Percentiles rank a stretch among this genome's conserved stretches.
Conservation (phyloP, 2,888 invertebrate species). For the Parelbella ahira region DNA sequence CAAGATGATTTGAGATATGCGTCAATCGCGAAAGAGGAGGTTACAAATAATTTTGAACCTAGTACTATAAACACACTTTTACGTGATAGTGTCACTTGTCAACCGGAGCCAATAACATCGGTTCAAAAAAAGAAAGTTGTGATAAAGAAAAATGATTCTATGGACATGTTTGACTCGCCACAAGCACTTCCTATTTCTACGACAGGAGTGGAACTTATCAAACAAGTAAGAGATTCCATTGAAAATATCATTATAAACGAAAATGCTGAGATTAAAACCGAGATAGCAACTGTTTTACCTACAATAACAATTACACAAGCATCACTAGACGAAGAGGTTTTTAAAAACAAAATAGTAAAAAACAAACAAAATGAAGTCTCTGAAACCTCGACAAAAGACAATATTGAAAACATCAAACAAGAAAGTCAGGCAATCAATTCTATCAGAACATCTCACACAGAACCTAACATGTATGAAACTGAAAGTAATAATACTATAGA, state of each 20-base stretch:
- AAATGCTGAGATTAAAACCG: no score
- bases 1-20: conserved; percentile 49
- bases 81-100: conserved; percentile 50
- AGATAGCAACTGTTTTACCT: no score
- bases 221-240: no score
- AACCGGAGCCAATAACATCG: conserved; percentile 38
- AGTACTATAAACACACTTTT: conserved; percentile 54
- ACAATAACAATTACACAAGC: no score
- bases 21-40: conserved; percentile 55
- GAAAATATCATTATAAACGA: no score
- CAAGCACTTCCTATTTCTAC: background rate
- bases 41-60: conserved; percentile 43
- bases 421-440: no score
- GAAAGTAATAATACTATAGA: conserved; percentile 49
- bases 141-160: conserved; percentile 48
- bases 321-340: no score
- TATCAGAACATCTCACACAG: no score
- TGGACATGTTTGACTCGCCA: conserved; percentile 58
- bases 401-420: no score
- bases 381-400: no score
- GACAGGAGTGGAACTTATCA: background rate
- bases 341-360: no score
- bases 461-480: background rate
- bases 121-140: conserved; percentile 37
- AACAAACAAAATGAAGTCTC: no score